Evolutionary conservation across 2,888 invertebrate genomes (phyloP), one percentile per base, ranked within the genome.

Genomic region (Erpobdella octoculata): DNA sequence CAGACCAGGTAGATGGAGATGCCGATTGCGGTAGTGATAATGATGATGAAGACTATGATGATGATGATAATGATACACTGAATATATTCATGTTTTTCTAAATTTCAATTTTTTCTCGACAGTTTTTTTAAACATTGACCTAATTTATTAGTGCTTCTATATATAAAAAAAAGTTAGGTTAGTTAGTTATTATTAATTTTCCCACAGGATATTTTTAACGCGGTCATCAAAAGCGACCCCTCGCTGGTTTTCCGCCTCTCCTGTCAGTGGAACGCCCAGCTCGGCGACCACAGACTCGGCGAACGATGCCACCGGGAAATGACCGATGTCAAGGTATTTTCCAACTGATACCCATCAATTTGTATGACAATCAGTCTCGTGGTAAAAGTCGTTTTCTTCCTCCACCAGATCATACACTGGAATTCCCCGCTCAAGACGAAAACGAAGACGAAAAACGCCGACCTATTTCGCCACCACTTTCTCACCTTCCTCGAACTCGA

Each of bases 221-320:
- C 92, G 0, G 88, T 93, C 18, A 87, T 93, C 72, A 89, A 89
- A 79, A 87, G 88, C 77, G 86, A 89, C 79, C 90, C 91, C 0
- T 83, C 87, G 72, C 85, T 91, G 48, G 86, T 93, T 21, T 89
- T 88, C 80, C 87, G 87, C 79, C 86, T 94, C 73, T 90, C 91
- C 69, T 94, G 93, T 80, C 89, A 90, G 79, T 94, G 92, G 88
- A 94, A 94, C 83, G 90, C 92, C 2, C 93, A 93, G 81, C 86
- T 94, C 79, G 91, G 92, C 76, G 91, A 91, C 79, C 89, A 90
- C 79, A 80, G 82, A 4, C 78, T 79, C 36, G 80, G 81, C 76
- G 82, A 82, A 66, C 78, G 79, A 68, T 82, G 82, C 72, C 80
- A 81, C 76, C 79, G 12, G 80, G 81, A 74, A n/a, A n/a, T n/a